These are phyloP conservation scores for Percopsis transmontana DNA, from an alignment of 2,113 vertebrate species.

Conservation along the genomic window DNA sequence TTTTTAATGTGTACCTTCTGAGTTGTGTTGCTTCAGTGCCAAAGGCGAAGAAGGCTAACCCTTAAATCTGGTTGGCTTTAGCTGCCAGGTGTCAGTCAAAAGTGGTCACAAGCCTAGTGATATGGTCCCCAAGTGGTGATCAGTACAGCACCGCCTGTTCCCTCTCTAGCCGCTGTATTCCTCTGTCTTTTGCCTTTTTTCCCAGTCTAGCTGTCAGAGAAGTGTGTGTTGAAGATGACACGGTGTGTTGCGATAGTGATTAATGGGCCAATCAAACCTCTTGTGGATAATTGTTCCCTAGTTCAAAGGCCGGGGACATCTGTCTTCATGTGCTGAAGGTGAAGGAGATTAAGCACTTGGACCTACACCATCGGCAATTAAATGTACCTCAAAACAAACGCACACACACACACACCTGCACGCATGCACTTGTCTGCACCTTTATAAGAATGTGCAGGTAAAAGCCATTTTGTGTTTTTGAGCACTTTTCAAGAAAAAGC, in stretches of 20 bases:
- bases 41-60: no score
- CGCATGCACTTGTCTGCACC: background rate
- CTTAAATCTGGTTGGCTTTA: no score
- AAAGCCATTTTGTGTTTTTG: slow-evolving; percentile 20
- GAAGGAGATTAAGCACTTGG: slow-evolving; percentile 40
- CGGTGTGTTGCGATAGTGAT: slow-evolving; percentile 43
- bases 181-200: background rate
- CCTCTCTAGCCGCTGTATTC: background rate
- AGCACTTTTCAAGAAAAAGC: background rate
- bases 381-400: slow-evolving; percentile 3
- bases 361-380: slow-evolving; percentile 37
- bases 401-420: background rate
- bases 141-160: background rate
- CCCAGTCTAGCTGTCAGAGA: slow-evolving; percentile 14
- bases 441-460: background rate
- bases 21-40: no score
- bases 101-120: no score
- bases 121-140: no score
- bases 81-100: background rate
- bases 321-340: slow-evolving; percentile 45
- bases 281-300: slow-evolving; percentile 56
- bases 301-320: slow-evolving; percentile 56
- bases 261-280: slow-evolving; percentile 50
- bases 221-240: slow-evolving; percentile 29
- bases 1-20: no score